Conservation (phyloP, 2,113 vertebrate species). For the Leptodactylus fuscus region DNA sequence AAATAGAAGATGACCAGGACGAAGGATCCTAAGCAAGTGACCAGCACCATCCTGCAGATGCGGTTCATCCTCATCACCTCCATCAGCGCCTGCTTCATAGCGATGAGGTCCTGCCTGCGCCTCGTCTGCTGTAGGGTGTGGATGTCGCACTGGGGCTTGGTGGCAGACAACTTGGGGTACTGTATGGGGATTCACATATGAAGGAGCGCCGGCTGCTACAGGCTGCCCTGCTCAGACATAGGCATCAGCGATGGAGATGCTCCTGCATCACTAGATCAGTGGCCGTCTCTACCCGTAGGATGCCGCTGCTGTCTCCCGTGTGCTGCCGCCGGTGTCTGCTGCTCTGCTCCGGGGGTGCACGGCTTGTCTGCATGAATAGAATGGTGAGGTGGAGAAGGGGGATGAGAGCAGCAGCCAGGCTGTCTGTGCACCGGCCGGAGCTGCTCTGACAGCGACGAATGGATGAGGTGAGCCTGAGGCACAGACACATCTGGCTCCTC, state of each 20-base stretch:
- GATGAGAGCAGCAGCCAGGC: conserved; percentile 46
- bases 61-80: conserved; percentile 95
- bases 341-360: background rate
- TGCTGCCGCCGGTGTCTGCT: background rate
- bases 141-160: conserved; percentile 5
- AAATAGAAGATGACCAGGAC: conserved; percentile 98
- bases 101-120: conserved; percentile 66
- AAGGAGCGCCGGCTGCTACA: background rate
- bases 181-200: background rate
- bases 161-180: background rate
- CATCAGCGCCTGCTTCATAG: conserved; percentile 91
- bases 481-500: conserved; percentile 50
- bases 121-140: conserved; percentile 38
- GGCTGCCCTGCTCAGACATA: background rate
- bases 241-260: background rate
- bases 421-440: conserved; percentile 55
- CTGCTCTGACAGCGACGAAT: conserved; percentile 53
- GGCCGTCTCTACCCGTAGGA: too few relatives aligned
- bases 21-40: conserved; percentile 96
- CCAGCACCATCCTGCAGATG: conserved; percentile 93
- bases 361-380: conserved; percentile 25
- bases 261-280: background rate
- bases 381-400: conserved; percentile 34
- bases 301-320: background rate
- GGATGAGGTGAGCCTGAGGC: conserved; percentile 59